Evolutionary conservation across 2,888 invertebrate genomes (phyloP).

Genomic region (Caenorhabditis sp.): DNA sequence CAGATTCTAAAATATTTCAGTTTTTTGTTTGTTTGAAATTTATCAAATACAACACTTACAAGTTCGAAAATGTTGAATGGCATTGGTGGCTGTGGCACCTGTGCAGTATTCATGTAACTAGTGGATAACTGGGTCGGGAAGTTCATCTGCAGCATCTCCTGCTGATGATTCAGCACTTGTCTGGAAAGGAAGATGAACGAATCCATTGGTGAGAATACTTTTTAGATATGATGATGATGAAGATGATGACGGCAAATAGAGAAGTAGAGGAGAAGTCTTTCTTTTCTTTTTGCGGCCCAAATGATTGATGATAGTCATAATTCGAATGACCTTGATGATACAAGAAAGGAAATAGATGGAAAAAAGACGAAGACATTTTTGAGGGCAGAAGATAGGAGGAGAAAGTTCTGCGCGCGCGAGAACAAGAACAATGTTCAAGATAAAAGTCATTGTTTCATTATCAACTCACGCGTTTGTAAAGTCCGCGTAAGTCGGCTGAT

Average conservation of each 20-base stretch:
- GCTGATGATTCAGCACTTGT: conserved; percentile 52
- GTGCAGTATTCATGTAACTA: conserved; percentile 45
- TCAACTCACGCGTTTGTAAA: conserved; percentile 58
- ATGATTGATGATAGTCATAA: conserved; percentile 60
- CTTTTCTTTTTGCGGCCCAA: conserved; percentile 39
- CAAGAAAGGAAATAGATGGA: conserved; percentile 10
- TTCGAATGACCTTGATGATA: conserved; percentile 57
- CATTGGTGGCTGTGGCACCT: conserved; percentile 34
- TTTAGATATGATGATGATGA: conserved; percentile 18
- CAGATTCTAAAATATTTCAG: conserved; percentile 30
- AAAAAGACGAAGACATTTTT: background rate
- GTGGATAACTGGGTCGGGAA: conserved; percentile 34
- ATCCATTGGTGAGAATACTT: conserved; percentile 12
- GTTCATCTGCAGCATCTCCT: conserved; percentile 52
- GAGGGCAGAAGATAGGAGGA: background rate
- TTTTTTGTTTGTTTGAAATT: background rate
- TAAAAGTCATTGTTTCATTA: background rate
- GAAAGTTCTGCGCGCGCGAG: too few relatives aligned
- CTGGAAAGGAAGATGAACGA: conserved; percentile 38
- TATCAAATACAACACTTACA: too few relatives aligned
- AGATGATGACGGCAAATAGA: background rate
- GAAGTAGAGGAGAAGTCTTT: conserved; percentile 14
- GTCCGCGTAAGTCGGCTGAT: conserved; percentile 57
- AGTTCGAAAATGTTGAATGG: conserved; percentile 51
- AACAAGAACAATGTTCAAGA: conserved; percentile 28